phyloP scores from a whole-genome alignment of 2,888 invertebrate species.

The Amphipoea lucens region DNA sequence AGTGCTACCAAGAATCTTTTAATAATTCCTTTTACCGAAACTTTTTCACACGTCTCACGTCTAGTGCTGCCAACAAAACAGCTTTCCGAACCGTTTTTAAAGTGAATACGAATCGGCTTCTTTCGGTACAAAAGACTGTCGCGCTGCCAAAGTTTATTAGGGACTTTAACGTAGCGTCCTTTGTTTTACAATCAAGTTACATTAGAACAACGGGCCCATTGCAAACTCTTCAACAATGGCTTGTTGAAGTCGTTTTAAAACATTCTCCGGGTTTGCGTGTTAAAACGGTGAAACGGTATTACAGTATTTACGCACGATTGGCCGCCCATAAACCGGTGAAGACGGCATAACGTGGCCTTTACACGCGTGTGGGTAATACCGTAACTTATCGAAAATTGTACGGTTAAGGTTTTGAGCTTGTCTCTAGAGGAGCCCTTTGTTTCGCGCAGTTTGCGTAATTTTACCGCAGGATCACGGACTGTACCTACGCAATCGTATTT shows the following conservation, averaged over 20 bases:
- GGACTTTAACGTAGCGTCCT: slow-evolving; percentile 73
- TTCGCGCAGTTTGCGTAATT: slow-evolving; percentile 57
- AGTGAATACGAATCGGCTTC: slow-evolving; percentile 76
- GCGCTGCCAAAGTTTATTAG: slow-evolving; percentile 79
- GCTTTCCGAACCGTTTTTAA: slow-evolving; percentile 62
- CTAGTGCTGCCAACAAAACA: slow-evolving; percentile 54
- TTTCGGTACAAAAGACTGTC: slow-evolving; percentile 85
- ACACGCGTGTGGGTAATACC: slow-evolving; percentile 61
- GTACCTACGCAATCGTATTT: slow-evolving; percentile 24
- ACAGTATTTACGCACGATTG: slow-evolving; percentile 81
- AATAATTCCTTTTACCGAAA: slow-evolving; percentile 29
- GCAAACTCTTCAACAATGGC: slow-evolving; percentile 78
- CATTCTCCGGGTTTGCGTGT: slow-evolving; percentile 76
- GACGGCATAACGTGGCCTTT: slow-evolving; percentile 59
- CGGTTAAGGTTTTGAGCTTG: slow-evolving; percentile 65
- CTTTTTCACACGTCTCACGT: slow-evolving; percentile 22
- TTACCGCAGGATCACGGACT: slow-evolving; percentile 19
- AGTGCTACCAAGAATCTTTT: slow-evolving; percentile 7
- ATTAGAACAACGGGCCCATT: slow-evolving; percentile 78
- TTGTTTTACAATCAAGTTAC: slow-evolving; percentile 86
- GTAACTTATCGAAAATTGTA: slow-evolving; percentile 75
- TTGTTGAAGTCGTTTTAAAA: slow-evolving; percentile 80
- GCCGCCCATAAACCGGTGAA: slow-evolving; percentile 76
- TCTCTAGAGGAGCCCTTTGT: slow-evolving; percentile 69
- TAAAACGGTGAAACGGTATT: slow-evolving; percentile 65